phyloP scores from a whole-genome alignment of 2,888 invertebrate genomes.

The Drosophila atroscutellata region DNA sequence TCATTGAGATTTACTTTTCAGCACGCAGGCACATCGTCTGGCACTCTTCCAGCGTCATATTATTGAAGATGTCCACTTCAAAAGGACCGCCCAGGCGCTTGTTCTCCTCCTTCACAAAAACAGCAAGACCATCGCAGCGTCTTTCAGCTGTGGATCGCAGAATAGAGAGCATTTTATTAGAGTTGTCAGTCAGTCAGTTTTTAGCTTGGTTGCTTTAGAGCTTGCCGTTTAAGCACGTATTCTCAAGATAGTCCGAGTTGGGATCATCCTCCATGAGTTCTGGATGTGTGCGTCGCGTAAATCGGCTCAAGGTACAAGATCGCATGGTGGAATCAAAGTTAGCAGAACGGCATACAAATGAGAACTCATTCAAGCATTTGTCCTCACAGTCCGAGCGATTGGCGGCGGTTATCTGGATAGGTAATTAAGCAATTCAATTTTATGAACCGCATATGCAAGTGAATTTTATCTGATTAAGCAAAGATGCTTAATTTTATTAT shows the following conservation, averaged over 20 bases:
- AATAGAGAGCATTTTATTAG: conserved; percentile 5
- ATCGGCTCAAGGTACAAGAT: conserved; percentile 92
- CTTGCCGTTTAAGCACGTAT: conserved; percentile 94
- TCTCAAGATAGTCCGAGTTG: conserved; percentile 95
- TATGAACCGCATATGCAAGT: not conserved
- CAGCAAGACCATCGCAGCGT: conserved; percentile 93
- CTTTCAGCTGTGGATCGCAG: conserved; percentile 88
- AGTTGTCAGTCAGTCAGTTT: not conserved
- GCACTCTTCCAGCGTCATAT: conserved; percentile 94
- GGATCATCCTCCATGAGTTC: conserved; percentile 93
- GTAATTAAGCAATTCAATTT: conserved; percentile 11
- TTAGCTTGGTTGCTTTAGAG: not conserved
- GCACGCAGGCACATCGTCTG: conserved; percentile 94
- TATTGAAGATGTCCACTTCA: conserved; percentile 94
- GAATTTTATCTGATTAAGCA: not conserved
- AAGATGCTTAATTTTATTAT: no score
- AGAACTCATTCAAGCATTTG: conserved; percentile 94
- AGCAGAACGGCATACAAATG: conserved; percentile 94
- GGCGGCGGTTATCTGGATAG: conserved; percentile 87
- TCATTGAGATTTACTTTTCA: conserved; percentile 88
- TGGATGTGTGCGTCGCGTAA: conserved; percentile 94
- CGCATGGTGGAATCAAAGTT: conserved; percentile 92
- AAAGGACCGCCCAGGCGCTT: conserved; percentile 94
- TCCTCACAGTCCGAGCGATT: conserved; percentile 96
- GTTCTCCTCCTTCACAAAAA: conserved; percentile 95